Base-by-base conservation (phyloP, 2,888 invertebrate species). In the Himalopsyche tibetana region DNA sequence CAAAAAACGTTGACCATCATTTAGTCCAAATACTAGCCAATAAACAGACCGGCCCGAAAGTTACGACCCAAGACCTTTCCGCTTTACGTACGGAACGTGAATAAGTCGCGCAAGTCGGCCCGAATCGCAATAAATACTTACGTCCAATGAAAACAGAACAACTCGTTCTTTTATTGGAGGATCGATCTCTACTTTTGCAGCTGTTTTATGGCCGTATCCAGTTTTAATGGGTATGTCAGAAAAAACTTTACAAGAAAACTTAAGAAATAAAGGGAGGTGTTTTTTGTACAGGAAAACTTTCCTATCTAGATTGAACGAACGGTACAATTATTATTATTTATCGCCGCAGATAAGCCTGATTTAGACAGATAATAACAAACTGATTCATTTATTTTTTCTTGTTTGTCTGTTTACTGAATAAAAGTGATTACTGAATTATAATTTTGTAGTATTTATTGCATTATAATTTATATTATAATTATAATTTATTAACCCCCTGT, bases 101-200 rank as follows among this genome's bases (percentile, higher is more conserved):
- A 63, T 19, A 63, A 63, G 63, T 63, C 63, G 63, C 19, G 63
- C 63, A 63, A 63, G 63, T 63, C 63, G 63, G 63, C 63, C 19
- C 2, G 19, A 63, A 63, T 63, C 63, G 63, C 63, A 63, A 63
- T 63, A 63, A 63, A 63, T 63, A 63, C 63, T 63, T 63, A 63
- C 19, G 63, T 63, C 63, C 63, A 63, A 63, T 19, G 63, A 63
- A 63, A 9, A 63, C 19, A 28, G 63, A 19, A 19, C 19, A 63
- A 63, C 63, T 63, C 8, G 63, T 63, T 19, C 63, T 63, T 63
- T 63, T 63, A 63, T 63, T n/a, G 63, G 63, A 19, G 63, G 63
- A 63, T 19, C 63, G 63, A 63, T 63, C 63, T 63, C 15, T 28
- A 63, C 19, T 63, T 63, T 63, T 63, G 19, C 28, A 63, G 63